A percentile compares a stretch with the other conserved stretches of the same genome.
Evolutionary conservation across 2,888 invertebrate genomes (phyloP).

Genomic region (Hypercompe scribonia): DNA sequence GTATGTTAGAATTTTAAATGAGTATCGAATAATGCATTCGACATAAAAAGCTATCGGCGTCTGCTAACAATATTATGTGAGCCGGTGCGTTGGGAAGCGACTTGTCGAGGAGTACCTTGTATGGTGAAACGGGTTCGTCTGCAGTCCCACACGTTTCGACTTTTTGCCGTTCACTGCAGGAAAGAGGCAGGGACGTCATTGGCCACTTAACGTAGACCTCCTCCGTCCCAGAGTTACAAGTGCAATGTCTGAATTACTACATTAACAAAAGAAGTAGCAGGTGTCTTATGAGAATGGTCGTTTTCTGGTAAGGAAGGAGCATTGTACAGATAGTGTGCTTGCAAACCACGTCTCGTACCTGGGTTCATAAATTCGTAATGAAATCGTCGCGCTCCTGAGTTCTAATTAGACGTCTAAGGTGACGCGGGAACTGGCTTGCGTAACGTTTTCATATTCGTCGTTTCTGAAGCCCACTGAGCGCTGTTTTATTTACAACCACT

Average conservation of each 20-base stretch:
- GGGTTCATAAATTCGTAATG: constrained; percentile 82
- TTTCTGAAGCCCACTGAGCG: constrained; percentile 29
- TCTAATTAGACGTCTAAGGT: constrained; percentile 73
- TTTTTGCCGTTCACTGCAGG: constrained; percentile 81
- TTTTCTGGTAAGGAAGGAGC: constrained; percentile 69
- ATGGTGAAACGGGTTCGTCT: constrained; percentile 85
- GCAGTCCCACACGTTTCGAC: constrained; percentile 85
- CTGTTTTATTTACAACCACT: constrained; percentile 29
- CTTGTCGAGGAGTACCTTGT: constrained; percentile 81
- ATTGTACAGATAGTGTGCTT: constrained; percentile 79
- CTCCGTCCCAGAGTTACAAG: constrained; percentile 58
- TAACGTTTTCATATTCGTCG: constrained; percentile 43
- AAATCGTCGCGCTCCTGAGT: constrained; percentile 67
- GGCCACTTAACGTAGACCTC: constrained; percentile 64
- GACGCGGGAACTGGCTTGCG: constrained; percentile 35
- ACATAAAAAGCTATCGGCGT: constrained; percentile 86
- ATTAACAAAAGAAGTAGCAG: constrained; percentile 61
- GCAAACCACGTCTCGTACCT: constrained; percentile 71
- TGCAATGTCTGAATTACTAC: constrained; percentile 28
- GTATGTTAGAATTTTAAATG: constrained; percentile 87
- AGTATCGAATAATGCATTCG: constrained; percentile 86
- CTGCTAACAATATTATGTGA: constrained; percentile 85
- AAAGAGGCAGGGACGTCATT: constrained; percentile 74
- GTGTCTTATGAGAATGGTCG: constrained; percentile 67
- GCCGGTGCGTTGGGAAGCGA: constrained; percentile 84